Base-by-base conservation (phyloP, 2,888 invertebrate genomes). In the Nasonovia ribisnigri region DNA sequence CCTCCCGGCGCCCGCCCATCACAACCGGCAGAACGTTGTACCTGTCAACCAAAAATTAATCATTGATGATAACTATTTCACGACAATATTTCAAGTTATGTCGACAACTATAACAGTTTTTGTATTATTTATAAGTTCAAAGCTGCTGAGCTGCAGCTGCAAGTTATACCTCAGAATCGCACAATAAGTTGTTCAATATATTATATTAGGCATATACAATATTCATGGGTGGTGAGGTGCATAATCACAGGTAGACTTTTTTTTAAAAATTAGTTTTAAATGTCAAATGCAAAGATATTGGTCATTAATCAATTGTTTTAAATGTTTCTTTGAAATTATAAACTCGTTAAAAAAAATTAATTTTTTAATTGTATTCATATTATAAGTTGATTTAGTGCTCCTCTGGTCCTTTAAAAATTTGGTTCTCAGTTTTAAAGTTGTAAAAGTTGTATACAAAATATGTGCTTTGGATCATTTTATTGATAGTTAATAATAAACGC, bases 1-100 rank as follows among this genome's bases (percentile, higher is more conserved):
- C 99, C 94, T 98, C 97, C 1, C 98, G 98, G 88, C 98, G 97
- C 0, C 98, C 99, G 1, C 99, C 99, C 99, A 99, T 99, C 94
- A 99, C 99, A 95, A 99, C 98, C 0, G 99, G 99, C 95, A 99
- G 96, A 87, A 99, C 97, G 96, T 98, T 97, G 95, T 98, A 97
- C 94, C 97, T 97, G 95, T 13, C 26, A 43, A 86, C 6, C 29
- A 29, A 16, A 6, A 1, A 43, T n/a, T 86, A 1, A n/a, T 29
- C 1, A n/a, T 5, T 84, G 84, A 6, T 77, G 36, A 36, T 77
- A 20, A 36, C 3, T 77, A 77, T 77, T 36, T 36, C 20, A 36
- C 36, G 4, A 16, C n/a, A 67, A 29, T 36, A 16, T 67, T 36
- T 67, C 20, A 16, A 67, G 16, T 36, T 1, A 4, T 67, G 5